Evolutionary conservation across 1,140 invertebrate genomes (phyloP), one percentile per base, ranked within the genome.

Genomic region (Orussus abietinus): DNA sequence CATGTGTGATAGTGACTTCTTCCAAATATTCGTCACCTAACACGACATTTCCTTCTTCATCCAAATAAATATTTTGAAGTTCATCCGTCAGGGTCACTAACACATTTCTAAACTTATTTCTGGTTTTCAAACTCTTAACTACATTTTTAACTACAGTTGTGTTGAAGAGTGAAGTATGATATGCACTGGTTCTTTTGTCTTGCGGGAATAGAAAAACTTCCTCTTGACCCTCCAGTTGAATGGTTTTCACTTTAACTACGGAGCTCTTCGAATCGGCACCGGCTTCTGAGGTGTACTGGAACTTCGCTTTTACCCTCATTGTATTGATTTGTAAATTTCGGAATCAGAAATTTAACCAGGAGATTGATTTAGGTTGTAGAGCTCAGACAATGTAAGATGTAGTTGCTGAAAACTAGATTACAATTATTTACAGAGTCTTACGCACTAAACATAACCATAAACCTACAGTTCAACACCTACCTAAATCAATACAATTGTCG

Each of bases 241-340:
- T 47, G 7, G 39, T 47, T 9, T 38, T 42, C 13, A 47, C 39
- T 20, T 46, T 46, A 12, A 46, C 38, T 31, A 40, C 22, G 15
- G 44, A 40, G 1, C 31, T 40, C 7, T 22, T 19, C 21, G 30
- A n/a, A 21, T 17, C 12, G 7, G 25, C 25, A 9, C 13, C 13
- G 13, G 42, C 42, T 14, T 50, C 48, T 9, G 48, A 37, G 10
- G 12, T 32, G 25, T 42, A 42, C 29, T 35, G 39, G 11, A 50
- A 50, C 38, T 10, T 50, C 42, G 48, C 34, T 12, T 42, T 36
- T 12, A 45, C 4, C 33, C 42, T 45, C 42, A 29, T 45, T 41
- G 47, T 45, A 38, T 45, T 33, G 42, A 50, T 50, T 42, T 50
- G 26, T 50, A 46, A 46, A 39, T 31, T 26, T 36, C 38, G n/a